A percentile compares a stretch with the other conserved stretches of the same genome.
Conservation (phyloP, 1,140 invertebrate species). For the Trachymyrmex septentrionalis region DNA sequence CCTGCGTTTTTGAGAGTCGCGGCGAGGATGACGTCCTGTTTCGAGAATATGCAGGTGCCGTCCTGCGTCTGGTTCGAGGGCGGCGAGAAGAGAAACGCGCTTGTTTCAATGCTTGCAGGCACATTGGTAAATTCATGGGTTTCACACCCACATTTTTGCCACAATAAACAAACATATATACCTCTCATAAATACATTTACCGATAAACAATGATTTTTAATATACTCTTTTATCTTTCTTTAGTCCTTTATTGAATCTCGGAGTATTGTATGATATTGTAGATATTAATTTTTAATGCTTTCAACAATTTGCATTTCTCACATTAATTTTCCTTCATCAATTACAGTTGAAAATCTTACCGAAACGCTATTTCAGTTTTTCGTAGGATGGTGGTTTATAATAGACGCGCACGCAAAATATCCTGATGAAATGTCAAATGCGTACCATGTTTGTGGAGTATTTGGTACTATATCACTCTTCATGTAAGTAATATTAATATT, state of each 20-base stretch:
- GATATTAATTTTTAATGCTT: slow-evolving; percentile 38
- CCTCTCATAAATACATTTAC: not conserved
- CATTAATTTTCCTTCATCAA: not conserved
- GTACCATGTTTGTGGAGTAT: slow-evolving; percentile 97
- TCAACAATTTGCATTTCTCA: not conserved
- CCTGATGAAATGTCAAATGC: slow-evolving; percentile 91
- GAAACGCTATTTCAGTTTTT: slow-evolving; percentile 92
- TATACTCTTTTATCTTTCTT: not conserved
- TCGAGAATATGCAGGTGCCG: slow-evolving; percentile 87
- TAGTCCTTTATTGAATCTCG: not conserved
- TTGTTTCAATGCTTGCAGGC: slow-evolving; percentile 94
- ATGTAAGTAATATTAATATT: slow-evolving; percentile 90
- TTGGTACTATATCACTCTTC: slow-evolving; percentile 97
- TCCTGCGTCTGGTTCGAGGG: slow-evolving; percentile 89
- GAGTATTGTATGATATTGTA: not conserved
- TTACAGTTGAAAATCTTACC: not conserved
- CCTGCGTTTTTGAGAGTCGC: not conserved
- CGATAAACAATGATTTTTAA: not conserved
- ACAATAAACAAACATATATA: not conserved
- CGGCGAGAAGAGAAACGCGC: slow-evolving; percentile 92
- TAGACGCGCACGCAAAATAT: slow-evolving; percentile 96
- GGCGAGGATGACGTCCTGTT: slow-evolving; percentile 82
- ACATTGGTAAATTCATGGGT: slow-evolving; percentile 89
- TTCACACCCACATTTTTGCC: not conserved
- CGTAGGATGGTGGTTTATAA: slow-evolving; percentile 98